Evolutionary conservation across 2,888 invertebrate genomes (phyloP).

Genomic region (Hyposoter didymator): DNA sequence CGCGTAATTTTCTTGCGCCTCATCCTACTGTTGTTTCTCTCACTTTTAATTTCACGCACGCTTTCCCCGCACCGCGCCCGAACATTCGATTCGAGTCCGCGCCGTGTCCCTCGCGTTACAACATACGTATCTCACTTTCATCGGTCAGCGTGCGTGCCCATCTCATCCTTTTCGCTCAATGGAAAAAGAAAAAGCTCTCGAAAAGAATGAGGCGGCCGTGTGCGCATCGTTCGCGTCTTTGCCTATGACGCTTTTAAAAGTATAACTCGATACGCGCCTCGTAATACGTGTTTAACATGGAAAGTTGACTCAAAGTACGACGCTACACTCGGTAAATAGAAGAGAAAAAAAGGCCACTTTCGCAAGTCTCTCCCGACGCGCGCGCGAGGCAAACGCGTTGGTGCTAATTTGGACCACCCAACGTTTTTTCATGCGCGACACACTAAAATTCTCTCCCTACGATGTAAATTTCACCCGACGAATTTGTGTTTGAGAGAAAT

Average conservation of each 20-base stretch:
- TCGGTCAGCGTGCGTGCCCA: conserved; percentile 38
- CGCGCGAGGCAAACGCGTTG: conserved; percentile 12
- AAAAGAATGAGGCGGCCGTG: too few relatives aligned
- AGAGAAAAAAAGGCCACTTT: conserved; percentile 43
- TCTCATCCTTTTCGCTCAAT: background rate
- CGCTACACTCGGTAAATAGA: conserved; percentile 27
- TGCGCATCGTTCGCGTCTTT: too few relatives aligned
- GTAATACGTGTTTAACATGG: conserved; percentile 65
- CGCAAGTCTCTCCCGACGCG: conserved; percentile 27
- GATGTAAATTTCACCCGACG: background rate
- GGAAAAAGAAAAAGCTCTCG: too few relatives aligned
- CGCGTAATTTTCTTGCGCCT: conserved; percentile 43
- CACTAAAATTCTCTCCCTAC: background rate
- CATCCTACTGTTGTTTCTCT: conserved; percentile 18
- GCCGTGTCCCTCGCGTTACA: too few relatives aligned
- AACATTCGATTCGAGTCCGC: too few relatives aligned
- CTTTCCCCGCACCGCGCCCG: conserved; percentile 40
- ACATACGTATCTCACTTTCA: conserved; percentile 53
- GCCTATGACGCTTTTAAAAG: conserved; percentile 1
- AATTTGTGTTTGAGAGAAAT: conserved; percentile 2
- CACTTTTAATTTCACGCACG: conserved; percentile 45
- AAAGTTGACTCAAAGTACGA: conserved; percentile 64
- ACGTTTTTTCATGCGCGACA: background rate
- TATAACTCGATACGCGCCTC: background rate
- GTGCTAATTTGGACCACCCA: conserved; percentile 34